A percentile compares a stretch with the other conserved stretches of the same genome.
Conservation (phyloP, 2,113 vertebrate species). For the Trinectes maculatus region DNA sequence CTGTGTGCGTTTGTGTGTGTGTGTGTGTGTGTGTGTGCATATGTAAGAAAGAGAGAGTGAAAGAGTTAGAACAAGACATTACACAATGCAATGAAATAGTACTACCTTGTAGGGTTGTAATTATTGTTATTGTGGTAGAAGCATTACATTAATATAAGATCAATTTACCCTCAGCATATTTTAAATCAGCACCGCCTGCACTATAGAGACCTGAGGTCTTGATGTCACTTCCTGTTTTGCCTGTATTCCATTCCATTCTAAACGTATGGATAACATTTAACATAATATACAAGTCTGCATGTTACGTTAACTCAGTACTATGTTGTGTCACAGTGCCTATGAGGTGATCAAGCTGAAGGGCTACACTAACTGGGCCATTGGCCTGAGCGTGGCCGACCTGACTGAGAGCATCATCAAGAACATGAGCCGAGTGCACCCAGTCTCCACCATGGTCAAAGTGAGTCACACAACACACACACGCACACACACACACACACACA, state of each 20-base stretch:
- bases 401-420: slow-evolving; percentile 90
- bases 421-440: slow-evolving; percentile 71
- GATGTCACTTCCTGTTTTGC: no score
- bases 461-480: not conserved
- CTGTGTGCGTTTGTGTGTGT: not conserved
- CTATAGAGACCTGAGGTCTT: no score
- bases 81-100: no score
- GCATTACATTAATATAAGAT: no score
- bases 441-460: slow-evolving; percentile 79
- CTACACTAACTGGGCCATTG: slow-evolving; percentile 99
- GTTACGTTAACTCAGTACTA: not conserved
- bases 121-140: no score
- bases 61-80: no score
- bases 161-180: no score
- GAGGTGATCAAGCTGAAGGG: slow-evolving; percentile 98
- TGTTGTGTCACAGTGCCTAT: slow-evolving; percentile 86
- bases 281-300: no score
- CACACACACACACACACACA: not conserved
- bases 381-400: slow-evolving; percentile 94
- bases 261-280: not conserved
- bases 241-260: not conserved
- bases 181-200: no score
- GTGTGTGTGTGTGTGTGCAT: not conserved
- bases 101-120: no score
- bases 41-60: no score